Evolutionary conservation across 2,888 invertebrate genomes (phyloP).

Genomic region (Notocelia uddmanniana): DNA sequence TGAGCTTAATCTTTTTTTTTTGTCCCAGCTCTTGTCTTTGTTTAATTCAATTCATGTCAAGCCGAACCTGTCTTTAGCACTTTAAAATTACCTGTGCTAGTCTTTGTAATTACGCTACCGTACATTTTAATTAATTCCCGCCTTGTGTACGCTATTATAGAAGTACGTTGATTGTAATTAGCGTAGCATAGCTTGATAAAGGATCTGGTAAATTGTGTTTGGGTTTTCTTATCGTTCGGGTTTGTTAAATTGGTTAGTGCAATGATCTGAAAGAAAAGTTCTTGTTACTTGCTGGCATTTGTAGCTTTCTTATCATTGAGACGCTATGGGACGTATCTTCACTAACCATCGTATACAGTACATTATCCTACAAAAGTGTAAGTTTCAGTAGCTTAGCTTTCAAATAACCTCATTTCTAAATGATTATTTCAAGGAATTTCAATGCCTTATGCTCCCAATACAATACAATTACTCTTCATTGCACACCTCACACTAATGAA

Average conservation of each 20-base stretch:
- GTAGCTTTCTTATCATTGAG: neutral
- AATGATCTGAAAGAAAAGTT: neutral
- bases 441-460: neutral
- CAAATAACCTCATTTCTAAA: neutral
- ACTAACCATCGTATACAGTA: too few species aligned
- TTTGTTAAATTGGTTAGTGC: neutral
- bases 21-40: slow-evolving; percentile 2
- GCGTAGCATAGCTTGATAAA: neutral
- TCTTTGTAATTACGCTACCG: slow-evolving; percentile 15
- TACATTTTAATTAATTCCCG: slow-evolving; percentile 15
- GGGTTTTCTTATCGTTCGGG: neutral
- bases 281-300: neutral
- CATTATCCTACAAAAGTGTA: neutral
- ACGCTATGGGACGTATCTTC: too few species aligned
- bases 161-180: slow-evolving; percentile 35
- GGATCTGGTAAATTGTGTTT: neutral
- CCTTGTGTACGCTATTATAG: slow-evolving; percentile 4
- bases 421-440: neutral
- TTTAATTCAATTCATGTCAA: slow-evolving; percentile 12
- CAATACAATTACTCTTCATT: too few species aligned
- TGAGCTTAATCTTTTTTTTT: neutral
- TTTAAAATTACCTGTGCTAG: slow-evolving; percentile 4
- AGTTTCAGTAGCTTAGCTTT: neutral
- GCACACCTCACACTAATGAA: too few species aligned
- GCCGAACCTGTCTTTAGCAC: slow-evolving; percentile 17